These are phyloP conservation scores for Spodoptera frugiperda DNA, from an alignment of 1,140 invertebrate genomes.

Conservation along the genomic window DNA sequence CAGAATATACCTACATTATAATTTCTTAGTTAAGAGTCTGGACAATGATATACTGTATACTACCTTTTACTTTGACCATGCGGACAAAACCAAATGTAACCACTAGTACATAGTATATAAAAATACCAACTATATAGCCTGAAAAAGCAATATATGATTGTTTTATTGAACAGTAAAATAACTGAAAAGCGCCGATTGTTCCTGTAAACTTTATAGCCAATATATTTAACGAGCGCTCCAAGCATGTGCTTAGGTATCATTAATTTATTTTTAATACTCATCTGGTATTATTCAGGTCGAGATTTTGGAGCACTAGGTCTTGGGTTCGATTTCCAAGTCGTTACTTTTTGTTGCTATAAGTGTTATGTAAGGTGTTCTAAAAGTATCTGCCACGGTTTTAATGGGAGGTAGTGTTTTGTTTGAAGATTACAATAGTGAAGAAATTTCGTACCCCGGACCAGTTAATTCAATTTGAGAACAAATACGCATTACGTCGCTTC, in stretches of 20 bases:
- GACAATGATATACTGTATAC: too few species aligned
- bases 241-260: constrained; percentile 28
- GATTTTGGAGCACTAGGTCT: constrained; percentile 8
- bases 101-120: background rate
- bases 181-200: constrained; percentile 48
- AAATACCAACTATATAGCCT: constrained; percentile 1
- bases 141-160: constrained; percentile 41
- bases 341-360: too few species aligned
- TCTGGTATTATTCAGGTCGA: constrained; percentile 3
- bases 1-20: too few species aligned
- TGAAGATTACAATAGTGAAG: too few species aligned
- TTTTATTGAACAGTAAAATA: constrained; percentile 57
- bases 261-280: constrained; percentile 33
- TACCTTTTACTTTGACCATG: too few species aligned
- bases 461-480: too few species aligned
- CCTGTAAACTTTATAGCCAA: constrained; percentile 45
- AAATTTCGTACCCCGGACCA: too few species aligned
- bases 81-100: background rate
- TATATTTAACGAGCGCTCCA: constrained; percentile 33
- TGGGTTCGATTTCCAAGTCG: background rate
- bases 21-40: too few species aligned
- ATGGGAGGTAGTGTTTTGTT: too few species aligned
- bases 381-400: too few species aligned
- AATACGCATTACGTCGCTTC: too few species aligned
- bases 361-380: too few species aligned